Percentiles rank a stretch among this genome's conserved stretches.
These are phyloP conservation scores for Onychorhynchus coronatus DNA, from an alignment of 2,113 vertebrate genomes.

Conservation along the genomic window DNA sequence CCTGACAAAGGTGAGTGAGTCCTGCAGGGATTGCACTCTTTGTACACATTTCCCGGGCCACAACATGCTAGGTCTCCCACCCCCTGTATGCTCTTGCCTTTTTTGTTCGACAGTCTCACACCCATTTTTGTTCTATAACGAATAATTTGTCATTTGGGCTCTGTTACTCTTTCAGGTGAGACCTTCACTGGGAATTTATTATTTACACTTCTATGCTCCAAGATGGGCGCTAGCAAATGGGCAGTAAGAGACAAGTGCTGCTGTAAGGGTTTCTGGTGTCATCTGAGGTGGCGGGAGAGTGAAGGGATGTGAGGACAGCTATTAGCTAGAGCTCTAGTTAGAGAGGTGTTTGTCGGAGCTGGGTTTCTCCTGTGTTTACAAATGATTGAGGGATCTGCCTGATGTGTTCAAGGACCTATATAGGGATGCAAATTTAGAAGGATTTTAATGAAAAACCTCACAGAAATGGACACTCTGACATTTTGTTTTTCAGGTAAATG, in stretches of 20 bases:
- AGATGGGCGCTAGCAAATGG: not conserved
- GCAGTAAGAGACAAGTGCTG: not conserved
- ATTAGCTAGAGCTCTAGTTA: not conserved
- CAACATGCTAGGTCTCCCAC: fast-evolving
- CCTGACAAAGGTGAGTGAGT: not conserved
- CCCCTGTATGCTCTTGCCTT: fast-evolving
- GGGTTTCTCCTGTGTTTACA: not conserved
- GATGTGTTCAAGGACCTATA: not conserved
- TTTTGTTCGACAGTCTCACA: not conserved
- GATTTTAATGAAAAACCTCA: not conserved
- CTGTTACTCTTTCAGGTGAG: not conserved
- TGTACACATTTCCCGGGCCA: not conserved
- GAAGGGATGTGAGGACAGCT: not conserved
- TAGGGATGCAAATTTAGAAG: not conserved
- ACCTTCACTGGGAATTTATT: not conserved
- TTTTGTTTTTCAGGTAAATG: not conserved
- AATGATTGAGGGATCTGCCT: not conserved
- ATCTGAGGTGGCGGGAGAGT: not conserved
- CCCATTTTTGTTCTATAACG: not conserved
- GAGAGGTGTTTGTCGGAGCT: not conserved
- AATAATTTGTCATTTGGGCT: not conserved
- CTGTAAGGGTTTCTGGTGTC: not conserved
- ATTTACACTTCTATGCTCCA: not conserved
- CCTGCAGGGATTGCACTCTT: not conserved
- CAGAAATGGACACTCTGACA: not conserved